Base-by-base conservation (phyloP, 2,797 vertebrate genomes). In the Falco novaeseelandiae region DNA sequence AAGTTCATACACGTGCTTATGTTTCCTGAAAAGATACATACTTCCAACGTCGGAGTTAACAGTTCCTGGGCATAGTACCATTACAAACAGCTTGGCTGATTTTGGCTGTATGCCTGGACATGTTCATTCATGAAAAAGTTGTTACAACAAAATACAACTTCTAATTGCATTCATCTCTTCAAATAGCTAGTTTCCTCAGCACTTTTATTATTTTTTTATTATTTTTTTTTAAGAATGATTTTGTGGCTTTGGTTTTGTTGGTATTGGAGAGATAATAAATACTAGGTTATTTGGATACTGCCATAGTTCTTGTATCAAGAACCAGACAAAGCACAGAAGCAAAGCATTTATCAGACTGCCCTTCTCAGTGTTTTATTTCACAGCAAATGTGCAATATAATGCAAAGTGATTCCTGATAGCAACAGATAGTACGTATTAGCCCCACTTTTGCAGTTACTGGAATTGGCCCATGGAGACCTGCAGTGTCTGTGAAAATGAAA, bases 71-170 rank as follows among this genome's bases (percentile, higher is more conserved):
- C 95, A 88, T 92, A 36, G 55, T 52, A 95, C 96, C 79, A 95
- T 93, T 95, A 83, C 63, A 96, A 94, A 98, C 94, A 96, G 74
- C 71, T 87, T 36, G 4, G 93, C 83, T 95, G 90, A 89, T 84
- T 74, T 96, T 98, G 96, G 96, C 89, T 93, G 92, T 83, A 7
- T 97, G 89, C 93, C 89, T 96, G 77, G 88, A 46, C 65, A 36
- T 95, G 40, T 94, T 96, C 76, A 93, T 97, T 90, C 85, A 91
- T 95, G 36, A 96, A 76, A 77, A 61, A 62, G 34, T 77, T 82
- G 42, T 90, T 96, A 85, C 94, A 96, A 52, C 44, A 96, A 95
- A 96, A 90, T 92, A 61, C 55, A 88, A 46, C 52, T 97, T 96
- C 42, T 70, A 90, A 76, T 94, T 97, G 61, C 78, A 63, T 78